Evolutionary conservation across 2,113 vertebrate species (phyloP), one percentile per base, ranked within the genome.

Genomic region (Australoheros scitulus): DNA sequence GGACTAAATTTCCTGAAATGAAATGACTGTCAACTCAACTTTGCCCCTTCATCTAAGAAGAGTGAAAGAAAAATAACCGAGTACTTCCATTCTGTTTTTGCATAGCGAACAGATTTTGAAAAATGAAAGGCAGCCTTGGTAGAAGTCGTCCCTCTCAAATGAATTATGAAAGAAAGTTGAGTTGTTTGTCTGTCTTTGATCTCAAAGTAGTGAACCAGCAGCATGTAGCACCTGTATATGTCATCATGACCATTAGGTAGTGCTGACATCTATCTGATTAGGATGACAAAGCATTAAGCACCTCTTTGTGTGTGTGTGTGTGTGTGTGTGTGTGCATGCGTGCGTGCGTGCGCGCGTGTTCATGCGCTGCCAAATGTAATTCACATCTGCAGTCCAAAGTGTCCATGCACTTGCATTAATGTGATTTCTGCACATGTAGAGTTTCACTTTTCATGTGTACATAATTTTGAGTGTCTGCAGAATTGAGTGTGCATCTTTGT

Each of bases 1-100:
- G 79, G 89, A 94, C 91, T 77, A 90, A 47, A 92, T 88, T 95
- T 92, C 92, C 92, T 88, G 82, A 92, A 93, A 88, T 82, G 65
- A 93, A 92, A 91, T 88, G 90, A 92, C 87, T 89, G 91, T 94
- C 83, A 88, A 60, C 76, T 90, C 80, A 57, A 84, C 89, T 91
- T 91, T 92, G 88, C 87, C 82, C 75, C 43, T 61, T 91, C 82
- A 80, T 89, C 61, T 87, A 32, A 82, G 81, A 81, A 52, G 60
- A 86, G 77, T 34, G 41, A 38, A 59, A 79, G 58, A 68, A 59
- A 87, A 89, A 77, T n/a, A 18, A 14, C 7, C 18, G 36, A 34
- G 59, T 76, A 18, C 34, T 76, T 86, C 76, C 36, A 55, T 36
- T 89, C 78, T 50, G 81, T 81, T 90, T 77, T 76, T 38, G 7